These are phyloP conservation scores for Cassiopea andromeda DNA, from an alignment of 30 jellyfish, hydroid and myxozoan species.

Conservation along the genomic window DNA sequence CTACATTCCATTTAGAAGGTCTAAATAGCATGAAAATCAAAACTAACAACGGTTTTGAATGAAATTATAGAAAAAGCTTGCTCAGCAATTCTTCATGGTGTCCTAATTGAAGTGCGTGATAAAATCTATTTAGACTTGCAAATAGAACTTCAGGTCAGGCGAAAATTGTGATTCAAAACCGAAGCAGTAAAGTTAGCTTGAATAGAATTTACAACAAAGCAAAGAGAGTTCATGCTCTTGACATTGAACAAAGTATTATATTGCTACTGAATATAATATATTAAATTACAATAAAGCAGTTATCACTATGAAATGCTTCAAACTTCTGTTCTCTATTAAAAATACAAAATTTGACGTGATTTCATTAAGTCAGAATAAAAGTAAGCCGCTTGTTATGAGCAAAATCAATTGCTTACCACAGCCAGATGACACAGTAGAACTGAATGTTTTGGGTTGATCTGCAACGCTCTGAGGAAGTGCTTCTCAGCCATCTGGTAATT, in stretches of 20 bases:
- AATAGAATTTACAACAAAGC: background rate
- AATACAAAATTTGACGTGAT: background rate
- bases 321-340: too few relatives aligned
- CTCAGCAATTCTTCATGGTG: background rate
- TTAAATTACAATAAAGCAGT: too few relatives aligned
- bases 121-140: background rate
- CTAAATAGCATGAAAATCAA: background rate
- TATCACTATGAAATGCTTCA: too few relatives aligned
- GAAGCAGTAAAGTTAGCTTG: background rate
- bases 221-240: background rate
- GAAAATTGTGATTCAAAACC: background rate
- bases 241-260: too few relatives aligned
- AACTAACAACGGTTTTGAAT: background rate
- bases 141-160: background rate
- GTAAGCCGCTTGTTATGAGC: background rate
- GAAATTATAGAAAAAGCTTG: background rate
- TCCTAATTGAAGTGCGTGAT: background rate
- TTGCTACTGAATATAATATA: too few relatives aligned
- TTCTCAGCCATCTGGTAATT: conserved; percentile 88
- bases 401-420: conserved; percentile 73
- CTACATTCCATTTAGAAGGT: background rate
- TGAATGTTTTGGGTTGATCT: conserved; percentile 90
- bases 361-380: background rate
- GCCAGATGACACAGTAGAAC: conserved; percentile 96
- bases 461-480: conserved; percentile 87